Percentiles rank a stretch among this genome's conserved stretches.
Conservation (phyloP, 2,888 invertebrate species). For the Aphidius colemani region DNA sequence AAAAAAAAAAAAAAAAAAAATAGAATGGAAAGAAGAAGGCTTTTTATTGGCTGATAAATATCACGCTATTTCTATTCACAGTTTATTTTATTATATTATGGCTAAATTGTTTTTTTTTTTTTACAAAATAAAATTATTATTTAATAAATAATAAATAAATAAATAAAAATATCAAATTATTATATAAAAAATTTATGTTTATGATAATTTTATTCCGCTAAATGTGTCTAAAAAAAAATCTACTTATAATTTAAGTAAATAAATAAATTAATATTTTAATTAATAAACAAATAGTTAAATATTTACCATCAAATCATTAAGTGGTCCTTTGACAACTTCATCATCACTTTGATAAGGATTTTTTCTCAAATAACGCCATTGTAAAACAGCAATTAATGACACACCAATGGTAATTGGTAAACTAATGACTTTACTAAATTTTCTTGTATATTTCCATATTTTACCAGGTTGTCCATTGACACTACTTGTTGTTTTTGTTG, state of each 20-base stretch:
- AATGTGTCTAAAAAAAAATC: not conserved
- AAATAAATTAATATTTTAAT: too few relatives aligned
- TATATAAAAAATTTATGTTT: too few relatives aligned
- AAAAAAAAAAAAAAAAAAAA: too few relatives aligned
- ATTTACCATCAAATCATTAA: slow-evolving; percentile 43
- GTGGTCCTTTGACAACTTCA: slow-evolving; percentile 35
- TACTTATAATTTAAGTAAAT: not conserved
- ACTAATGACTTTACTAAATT: slow-evolving; percentile 40
- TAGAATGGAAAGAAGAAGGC: too few relatives aligned
- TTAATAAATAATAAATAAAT: not conserved
- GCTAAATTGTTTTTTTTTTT: slow-evolving; percentile 1
- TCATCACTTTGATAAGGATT: slow-evolving; percentile 41
- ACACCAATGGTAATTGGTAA: slow-evolving; percentile 48
- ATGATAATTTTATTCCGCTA: not conserved
- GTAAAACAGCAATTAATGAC: slow-evolving; percentile 45
- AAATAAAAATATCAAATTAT: too few relatives aligned
- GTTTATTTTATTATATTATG: too few relatives aligned
- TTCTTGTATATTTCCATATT: slow-evolving; percentile 38
- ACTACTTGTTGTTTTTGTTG: too few relatives aligned
- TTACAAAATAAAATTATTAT: not conserved
- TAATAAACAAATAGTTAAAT: too few relatives aligned
- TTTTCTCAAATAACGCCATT: slow-evolving; percentile 46
- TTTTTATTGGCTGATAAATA: too few relatives aligned
- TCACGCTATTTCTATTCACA: too few relatives aligned
- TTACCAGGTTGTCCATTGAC: slow-evolving; percentile 29